These are phyloP conservation scores for Seriola dumerili DNA, from an alignment of 2,113 vertebrate species.

Conservation along the genomic window DNA sequence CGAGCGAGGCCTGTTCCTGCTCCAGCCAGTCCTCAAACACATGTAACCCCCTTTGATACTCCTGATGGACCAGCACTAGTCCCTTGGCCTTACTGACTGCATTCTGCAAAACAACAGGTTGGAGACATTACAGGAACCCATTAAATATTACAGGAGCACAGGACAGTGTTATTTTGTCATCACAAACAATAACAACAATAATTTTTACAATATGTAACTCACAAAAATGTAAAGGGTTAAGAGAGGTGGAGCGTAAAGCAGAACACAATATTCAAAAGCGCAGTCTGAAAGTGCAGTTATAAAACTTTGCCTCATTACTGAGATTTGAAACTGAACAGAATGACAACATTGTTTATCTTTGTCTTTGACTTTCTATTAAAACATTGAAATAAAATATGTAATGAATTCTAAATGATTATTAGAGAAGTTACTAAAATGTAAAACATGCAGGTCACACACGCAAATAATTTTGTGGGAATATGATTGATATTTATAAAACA, in stretches of 20 bases:
- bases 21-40: conserved; percentile 95
- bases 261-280: background rate
- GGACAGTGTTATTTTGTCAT: background rate
- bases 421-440: background rate
- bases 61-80: conserved; percentile 91
- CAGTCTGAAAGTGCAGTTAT: too few species aligned
- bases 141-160: background rate
- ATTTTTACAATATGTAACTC: too few species aligned
- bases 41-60: conserved; percentile 93
- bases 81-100: conserved; percentile 90
- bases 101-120: conserved; percentile 82
- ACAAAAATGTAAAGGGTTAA: background rate
- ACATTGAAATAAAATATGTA: too few species aligned
- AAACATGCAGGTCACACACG: background rate
- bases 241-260: background rate
- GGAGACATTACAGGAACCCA: background rate
- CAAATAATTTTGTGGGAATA: background rate
- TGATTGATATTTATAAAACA: conserved; percentile 14
- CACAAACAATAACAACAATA: background rate
- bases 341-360: too few species aligned
- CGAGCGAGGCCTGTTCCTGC: conserved; percentile 91
- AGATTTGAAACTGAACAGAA: too few species aligned
- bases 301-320: too few species aligned
- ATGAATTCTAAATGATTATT: background rate
- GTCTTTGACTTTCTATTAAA: too few species aligned